A percentile compares a stretch with the other conserved stretches of the same genome.
These are phyloP conservation scores for Corythaixoides concolor DNA, from an alignment of 2,113 vertebrate species.

Conservation along the genomic window DNA sequence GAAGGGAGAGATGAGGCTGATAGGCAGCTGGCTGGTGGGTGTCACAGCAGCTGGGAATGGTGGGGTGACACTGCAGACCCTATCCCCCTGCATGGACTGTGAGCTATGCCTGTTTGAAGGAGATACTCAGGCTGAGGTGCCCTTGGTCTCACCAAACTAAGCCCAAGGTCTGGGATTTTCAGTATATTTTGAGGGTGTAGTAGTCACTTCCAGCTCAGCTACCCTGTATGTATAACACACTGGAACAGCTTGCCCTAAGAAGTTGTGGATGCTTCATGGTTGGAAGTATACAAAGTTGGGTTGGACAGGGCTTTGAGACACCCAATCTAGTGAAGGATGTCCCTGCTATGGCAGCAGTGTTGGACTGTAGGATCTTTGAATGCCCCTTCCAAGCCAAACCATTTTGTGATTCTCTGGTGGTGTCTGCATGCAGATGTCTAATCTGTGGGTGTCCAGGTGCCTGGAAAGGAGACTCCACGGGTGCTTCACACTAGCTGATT, in stretches of 20 bases:
- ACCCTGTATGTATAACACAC: neutral
- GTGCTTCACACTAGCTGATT: neutral
- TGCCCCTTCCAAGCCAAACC: neutral
- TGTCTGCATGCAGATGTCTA: accelerated
- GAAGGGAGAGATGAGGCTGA: neutral
- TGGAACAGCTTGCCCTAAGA: neutral
- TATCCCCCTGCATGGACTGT: neutral
- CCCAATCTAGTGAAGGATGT: neutral
- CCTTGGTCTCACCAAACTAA: neutral
- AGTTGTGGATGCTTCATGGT: neutral
- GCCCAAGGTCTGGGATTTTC: neutral
- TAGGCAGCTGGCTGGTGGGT: neutral
- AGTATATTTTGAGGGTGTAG: neutral
- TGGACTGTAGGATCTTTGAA: neutral
- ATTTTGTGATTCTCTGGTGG: neutral
- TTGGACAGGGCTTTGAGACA: neutral
- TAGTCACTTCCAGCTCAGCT: neutral
- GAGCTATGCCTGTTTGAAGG: neutral
- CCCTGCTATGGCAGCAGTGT: too few species aligned
- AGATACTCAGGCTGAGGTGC: neutral
- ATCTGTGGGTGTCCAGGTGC: neutral
- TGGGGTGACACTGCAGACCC: neutral
- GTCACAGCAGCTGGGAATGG: neutral
- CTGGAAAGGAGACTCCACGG: neutral
- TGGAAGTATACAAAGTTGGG: neutral